Conservation (phyloP, 2,113 vertebrate genomes). For the Lates calcarifer region DNA sequence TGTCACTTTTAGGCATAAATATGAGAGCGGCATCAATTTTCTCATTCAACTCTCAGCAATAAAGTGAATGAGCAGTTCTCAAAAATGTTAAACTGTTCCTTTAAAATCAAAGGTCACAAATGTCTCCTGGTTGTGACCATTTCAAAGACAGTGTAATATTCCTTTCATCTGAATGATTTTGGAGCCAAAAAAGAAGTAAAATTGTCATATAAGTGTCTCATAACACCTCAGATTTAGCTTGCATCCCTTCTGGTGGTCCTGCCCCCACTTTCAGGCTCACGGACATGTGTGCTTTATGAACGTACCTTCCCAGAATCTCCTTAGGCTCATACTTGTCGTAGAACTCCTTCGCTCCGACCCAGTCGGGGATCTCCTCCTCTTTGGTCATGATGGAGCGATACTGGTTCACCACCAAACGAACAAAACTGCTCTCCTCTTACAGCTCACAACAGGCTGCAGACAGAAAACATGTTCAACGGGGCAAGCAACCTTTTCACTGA, state of each 20-base stretch:
- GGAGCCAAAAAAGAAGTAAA: background rate
- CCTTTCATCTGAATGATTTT: background rate
- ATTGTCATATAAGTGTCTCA: background rate
- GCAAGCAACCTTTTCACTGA: background rate
- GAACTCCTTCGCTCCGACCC: constrained; percentile 91
- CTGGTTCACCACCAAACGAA: constrained; percentile 33
- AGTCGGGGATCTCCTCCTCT: constrained; percentile 90
- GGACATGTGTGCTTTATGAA: background rate
- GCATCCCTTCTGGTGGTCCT: background rate
- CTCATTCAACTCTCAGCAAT: too few relatives aligned
- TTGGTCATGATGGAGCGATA: constrained; percentile 79
- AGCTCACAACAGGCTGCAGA: constrained; percentile 35
- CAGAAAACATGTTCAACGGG: background rate
- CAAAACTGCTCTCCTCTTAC: constrained; percentile 23
- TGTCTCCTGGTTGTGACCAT: background rate
- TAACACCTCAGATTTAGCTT: background rate
- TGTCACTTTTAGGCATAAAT: background rate
- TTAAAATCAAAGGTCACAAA: background rate
- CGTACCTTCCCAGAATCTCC: constrained; percentile 89
- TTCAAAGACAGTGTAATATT: background rate
- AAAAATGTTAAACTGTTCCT: background rate
- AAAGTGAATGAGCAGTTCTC: background rate
- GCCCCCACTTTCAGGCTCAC: background rate
- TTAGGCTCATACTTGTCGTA: constrained; percentile 97
- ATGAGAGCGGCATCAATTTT: background rate